Evolutionary conservation across 2,113 vertebrate species (phyloP).

Genomic region (Lophochroa leadbeateri): DNA sequence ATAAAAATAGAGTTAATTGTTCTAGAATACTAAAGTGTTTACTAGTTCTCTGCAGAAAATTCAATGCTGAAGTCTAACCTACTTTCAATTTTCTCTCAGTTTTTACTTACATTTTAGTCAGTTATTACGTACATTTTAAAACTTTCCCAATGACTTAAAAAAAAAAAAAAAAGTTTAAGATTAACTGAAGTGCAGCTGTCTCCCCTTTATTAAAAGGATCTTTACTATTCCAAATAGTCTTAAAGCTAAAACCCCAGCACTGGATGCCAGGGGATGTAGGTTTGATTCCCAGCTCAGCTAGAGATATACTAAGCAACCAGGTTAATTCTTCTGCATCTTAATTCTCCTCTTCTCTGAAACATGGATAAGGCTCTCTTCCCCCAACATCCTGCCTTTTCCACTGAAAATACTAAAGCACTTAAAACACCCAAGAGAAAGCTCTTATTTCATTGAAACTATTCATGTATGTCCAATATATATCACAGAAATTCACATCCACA

Average conservation of each 20-base stretch:
- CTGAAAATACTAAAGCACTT: not conserved
- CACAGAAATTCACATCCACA: not conserved
- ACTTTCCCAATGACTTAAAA: not conserved
- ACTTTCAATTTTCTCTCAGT: not conserved
- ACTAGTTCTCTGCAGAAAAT: not conserved
- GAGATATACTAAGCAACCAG: not conserved
- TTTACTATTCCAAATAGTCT: not conserved
- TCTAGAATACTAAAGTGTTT: not conserved
- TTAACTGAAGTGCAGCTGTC: not conserved
- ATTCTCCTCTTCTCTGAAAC: not conserved
- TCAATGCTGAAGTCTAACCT: not conserved
- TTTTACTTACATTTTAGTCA: not conserved
- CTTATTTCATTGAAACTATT: not conserved
- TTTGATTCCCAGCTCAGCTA: conserved; percentile 17
- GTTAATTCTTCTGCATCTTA: conserved; percentile 10
- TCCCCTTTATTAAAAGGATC: not conserved
- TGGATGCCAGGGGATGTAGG: not conserved
- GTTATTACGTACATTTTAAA: not conserved
- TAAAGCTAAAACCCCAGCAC: not conserved
- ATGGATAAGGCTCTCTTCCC: not conserved
- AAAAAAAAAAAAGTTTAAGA: not conserved
- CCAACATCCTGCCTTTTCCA: not conserved
- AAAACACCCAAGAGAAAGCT: not conserved
- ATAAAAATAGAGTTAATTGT: not conserved
- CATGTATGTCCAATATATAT: accelerated